Conservation (phyloP, 2,888 invertebrate genomes). For the Phalera bucephala region DNA sequence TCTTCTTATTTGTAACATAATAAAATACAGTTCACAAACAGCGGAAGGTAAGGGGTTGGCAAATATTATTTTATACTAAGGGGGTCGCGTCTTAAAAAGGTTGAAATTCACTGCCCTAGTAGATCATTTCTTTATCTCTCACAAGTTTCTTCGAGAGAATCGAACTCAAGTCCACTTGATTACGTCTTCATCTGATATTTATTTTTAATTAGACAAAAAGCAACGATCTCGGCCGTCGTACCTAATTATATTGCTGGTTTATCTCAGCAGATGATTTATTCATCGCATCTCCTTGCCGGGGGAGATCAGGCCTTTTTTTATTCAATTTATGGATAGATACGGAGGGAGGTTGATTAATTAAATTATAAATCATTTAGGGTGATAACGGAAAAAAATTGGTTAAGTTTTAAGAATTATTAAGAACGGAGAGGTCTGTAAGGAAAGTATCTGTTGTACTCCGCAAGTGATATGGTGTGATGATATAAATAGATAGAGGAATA, state of each 20-base stretch:
- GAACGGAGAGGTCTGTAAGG: too few species aligned
- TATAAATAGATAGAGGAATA: too few species aligned
- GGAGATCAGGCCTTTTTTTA: conserved; percentile 42
- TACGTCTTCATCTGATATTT: conserved; percentile 73
- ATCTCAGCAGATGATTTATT: conserved; percentile 76
- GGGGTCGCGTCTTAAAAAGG: too few species aligned
- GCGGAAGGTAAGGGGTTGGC: too few species aligned
- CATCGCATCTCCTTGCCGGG: conserved; percentile 35
- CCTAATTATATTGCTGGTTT: conserved; percentile 74
- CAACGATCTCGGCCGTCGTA: conserved; percentile 41
- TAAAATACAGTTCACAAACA: too few species aligned
- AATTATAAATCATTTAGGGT: conserved; percentile 49
- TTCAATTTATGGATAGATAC: conserved; percentile 48
- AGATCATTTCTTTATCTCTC: too few species aligned
- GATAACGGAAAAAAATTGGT: conserved; percentile 36
- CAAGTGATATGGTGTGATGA: too few species aligned
- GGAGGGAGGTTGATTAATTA: conserved; percentile 53
- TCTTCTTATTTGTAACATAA: too few species aligned
- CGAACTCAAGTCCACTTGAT: conserved; percentile 40
- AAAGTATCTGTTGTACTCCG: too few species aligned
- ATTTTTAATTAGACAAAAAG: conserved; percentile 78
- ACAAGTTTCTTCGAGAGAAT: too few species aligned
- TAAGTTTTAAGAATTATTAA: conserved; percentile 20
- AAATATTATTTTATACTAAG: background rate
- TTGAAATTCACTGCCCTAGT: too few species aligned